Evolutionary conservation across 2,888 invertebrate genomes (phyloP).

Genomic region (Gnatocerus cornutus): DNA sequence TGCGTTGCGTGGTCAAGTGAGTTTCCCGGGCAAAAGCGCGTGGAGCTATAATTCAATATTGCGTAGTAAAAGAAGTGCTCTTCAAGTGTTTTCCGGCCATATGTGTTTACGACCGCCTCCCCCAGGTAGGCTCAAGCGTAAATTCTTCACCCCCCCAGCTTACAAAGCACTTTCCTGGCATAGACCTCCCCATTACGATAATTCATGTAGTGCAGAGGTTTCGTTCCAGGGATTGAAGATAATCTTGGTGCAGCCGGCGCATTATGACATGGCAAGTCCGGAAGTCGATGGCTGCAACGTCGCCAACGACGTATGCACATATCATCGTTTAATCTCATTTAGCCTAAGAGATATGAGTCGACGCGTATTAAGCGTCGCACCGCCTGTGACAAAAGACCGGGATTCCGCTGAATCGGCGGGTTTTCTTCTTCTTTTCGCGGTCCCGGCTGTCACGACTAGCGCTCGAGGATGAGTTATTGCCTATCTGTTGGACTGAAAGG

Average conservation of each 20-base stretch:
- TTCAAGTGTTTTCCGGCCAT: constrained; percentile 1
- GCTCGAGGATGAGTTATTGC: constrained; percentile 69
- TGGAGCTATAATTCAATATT: constrained; percentile 1
- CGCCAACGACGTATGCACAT: constrained; percentile 59
- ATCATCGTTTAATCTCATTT: constrained; percentile 63
- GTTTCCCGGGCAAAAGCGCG: not conserved
- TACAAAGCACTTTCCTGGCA: constrained; percentile 28
- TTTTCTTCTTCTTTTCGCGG: constrained; percentile 70
- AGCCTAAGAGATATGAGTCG: constrained; percentile 55
- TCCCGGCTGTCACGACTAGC: constrained; percentile 62
- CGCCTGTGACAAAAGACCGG: constrained; percentile 74
- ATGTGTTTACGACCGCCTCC: not conserved
- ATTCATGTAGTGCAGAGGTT: constrained; percentile 47
- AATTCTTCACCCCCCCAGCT: constrained; percentile 24
- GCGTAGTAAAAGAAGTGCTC: not conserved
- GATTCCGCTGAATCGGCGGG: constrained; percentile 72
- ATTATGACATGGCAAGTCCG: constrained; percentile 55
- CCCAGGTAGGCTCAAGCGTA: not conserved
- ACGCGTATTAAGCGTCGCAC: constrained; percentile 72
- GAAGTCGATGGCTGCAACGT: constrained; percentile 69
- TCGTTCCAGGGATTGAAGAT: constrained; percentile 59
- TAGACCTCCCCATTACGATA: constrained; percentile 21
- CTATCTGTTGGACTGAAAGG: constrained; percentile 68
- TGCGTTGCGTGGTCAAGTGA: not conserved
- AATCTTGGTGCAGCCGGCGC: constrained; percentile 67